These are phyloP conservation scores for Campylorhamphus procurvoides DNA, from an alignment of 2,113 vertebrate species.

Conservation along the genomic window DNA sequence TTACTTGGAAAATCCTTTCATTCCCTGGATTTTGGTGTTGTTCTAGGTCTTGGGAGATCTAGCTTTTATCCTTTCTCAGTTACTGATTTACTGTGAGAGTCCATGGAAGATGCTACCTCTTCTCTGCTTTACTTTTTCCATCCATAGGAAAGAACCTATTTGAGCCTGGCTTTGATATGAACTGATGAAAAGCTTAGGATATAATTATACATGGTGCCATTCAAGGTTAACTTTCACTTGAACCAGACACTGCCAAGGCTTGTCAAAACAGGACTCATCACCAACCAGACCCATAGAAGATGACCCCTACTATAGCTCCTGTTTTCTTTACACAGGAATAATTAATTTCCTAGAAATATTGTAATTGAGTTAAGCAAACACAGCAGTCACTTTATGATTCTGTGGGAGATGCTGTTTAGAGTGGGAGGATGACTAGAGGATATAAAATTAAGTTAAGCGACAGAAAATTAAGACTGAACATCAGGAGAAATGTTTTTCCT, in stretches of 20 bases:
- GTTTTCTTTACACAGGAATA: neutral
- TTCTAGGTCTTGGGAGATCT: neutral
- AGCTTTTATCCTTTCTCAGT: neutral
- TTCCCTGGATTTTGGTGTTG: neutral
- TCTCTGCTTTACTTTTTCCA: neutral
- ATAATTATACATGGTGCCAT: neutral
- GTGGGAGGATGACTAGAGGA: conserved; percentile 34
- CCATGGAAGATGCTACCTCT: neutral
- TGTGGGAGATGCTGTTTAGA: conserved; percentile 33
- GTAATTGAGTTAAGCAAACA: neutral
- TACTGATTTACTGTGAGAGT: neutral
- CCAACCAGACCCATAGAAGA: neutral
- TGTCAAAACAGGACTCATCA: neutral
- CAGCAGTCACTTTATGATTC: conserved; percentile 17
- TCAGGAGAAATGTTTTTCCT: neutral
- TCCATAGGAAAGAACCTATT: neutral
- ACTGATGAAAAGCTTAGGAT: neutral
- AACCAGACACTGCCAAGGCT: neutral
- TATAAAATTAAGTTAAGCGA: conserved; percentile 22
- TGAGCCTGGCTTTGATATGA: neutral
- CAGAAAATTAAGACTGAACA: conserved; percentile 16
- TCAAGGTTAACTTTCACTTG: neutral
- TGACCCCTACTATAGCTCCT: neutral
- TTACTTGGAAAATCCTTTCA: neutral
- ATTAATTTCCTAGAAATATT: neutral